Evolutionary conservation across 2,797 vertebrate species (phyloP), one percentile per base, ranked within the genome.

Genomic region (Thripadectes ignobilis): DNA sequence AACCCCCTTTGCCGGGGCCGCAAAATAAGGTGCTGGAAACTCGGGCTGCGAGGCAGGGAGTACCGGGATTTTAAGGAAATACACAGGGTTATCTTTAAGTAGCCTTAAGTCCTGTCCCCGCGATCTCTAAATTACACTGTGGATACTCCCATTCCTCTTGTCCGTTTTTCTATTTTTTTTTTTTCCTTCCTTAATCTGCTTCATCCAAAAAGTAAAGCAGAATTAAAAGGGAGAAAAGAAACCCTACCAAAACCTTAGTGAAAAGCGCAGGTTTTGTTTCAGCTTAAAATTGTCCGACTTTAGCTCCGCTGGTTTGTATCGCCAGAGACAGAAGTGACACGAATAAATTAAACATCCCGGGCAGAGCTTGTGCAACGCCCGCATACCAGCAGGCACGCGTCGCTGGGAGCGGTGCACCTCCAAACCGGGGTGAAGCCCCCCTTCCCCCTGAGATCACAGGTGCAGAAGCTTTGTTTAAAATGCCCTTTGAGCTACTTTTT

Each of bases 401-500:
- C 14, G 32, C 67, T 63, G 62, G 57, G 45, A 95, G 63, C 48
- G 0, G 24, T 69, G 61, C 0, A 22, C 84, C 95, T 83, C 65
- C 89, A 75, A 94, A 90, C 13, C 2, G 12, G 66, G 82, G 66
- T 41, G 77, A 93, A 89, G 26, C 32, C 78, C 69, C 73, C 10
- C n/a, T 52, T 76, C 32, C 46, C 79, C 54, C 20, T 63, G 71
- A 65, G 91, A 87, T 85, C 65, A 67, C 94, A 96, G 95, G 92
- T 95, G 95, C 87, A 87, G 84, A 76, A 92, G 67, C 63, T 91
- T 85, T 92, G 59, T 79, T 95, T 88, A 62, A 94, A 94, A 92
- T 55, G 39, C 55, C 34, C 48, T 63, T 79, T 79, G 73, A 76
- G 73, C 48, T 32, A 11, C 63, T 45, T 43, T 38, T 23, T 1